Evolutionary conservation across 2,888 invertebrate genomes (phyloP).

Genomic region (Epirrhoe tristata): DNA sequence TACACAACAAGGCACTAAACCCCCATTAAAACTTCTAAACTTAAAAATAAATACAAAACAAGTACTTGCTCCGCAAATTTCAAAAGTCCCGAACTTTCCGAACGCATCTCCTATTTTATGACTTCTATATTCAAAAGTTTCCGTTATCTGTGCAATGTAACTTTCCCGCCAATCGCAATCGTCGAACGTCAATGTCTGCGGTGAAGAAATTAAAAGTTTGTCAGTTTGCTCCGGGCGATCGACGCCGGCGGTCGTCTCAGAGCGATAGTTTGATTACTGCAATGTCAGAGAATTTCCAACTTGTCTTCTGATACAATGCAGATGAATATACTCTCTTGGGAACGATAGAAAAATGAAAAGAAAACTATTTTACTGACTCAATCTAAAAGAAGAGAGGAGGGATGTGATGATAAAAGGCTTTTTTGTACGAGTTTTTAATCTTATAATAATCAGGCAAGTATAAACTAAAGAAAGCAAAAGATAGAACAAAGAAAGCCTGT

Average conservation of each 20-base stretch:
- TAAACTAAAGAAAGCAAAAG: too few species aligned
- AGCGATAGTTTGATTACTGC: constrained; percentile 58
- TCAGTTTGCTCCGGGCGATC: constrained; percentile 74
- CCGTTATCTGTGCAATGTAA: constrained; percentile 78
- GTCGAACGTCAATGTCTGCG: constrained; percentile 77
- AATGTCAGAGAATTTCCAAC: constrained; percentile 49
- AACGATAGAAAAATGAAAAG: too few species aligned
- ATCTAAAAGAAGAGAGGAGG: background rate
- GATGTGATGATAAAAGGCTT: background rate
- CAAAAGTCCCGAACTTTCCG: constrained; percentile 48
- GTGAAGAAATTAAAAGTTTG: constrained; percentile 82
- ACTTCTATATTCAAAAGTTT: constrained; percentile 64
- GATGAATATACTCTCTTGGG: constrained; percentile 7
- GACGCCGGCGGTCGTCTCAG: constrained; percentile 65
- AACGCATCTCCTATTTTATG: constrained; percentile 61
- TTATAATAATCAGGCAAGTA: too few species aligned
- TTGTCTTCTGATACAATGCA: constrained; percentile 39
- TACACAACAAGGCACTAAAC: constrained; percentile 36
- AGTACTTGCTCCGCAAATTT: constrained; percentile 46
- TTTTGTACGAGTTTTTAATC: too few species aligned
- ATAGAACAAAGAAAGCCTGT: too few species aligned
- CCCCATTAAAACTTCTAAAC: constrained; percentile 39
- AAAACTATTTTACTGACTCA: too few species aligned
- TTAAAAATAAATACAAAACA: constrained; percentile 33
- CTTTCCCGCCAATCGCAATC: constrained; percentile 80